Conservation (phyloP, 1,140 invertebrate genomes). For the Bilobella aurantiaca region DNA sequence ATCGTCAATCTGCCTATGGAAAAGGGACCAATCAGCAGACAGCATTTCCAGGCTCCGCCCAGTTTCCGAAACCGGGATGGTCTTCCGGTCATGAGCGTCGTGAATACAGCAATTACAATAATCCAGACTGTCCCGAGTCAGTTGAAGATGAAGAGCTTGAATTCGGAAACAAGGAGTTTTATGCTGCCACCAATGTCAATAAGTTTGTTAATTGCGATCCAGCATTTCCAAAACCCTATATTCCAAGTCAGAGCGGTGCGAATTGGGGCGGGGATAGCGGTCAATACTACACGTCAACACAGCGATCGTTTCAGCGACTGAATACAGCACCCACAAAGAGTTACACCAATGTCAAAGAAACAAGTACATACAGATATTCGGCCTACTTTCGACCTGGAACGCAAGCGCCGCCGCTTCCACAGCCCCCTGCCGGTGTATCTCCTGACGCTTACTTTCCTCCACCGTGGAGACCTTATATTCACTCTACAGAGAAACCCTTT, state of each 20-base stretch:
- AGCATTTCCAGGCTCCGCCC: too few species aligned
- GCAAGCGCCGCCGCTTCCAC: too few species aligned
- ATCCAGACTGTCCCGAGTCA: background rate
- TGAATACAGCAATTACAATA: background rate
- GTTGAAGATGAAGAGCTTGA: conserved; percentile 1
- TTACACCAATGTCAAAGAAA: too few species aligned
- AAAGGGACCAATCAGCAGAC: too few species aligned
- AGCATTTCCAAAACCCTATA: background rate
- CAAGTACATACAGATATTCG: too few species aligned
- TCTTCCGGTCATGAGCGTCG: too few species aligned
- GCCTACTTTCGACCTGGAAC: too few species aligned
- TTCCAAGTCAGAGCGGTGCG: background rate
- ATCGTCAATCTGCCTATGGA: too few species aligned
- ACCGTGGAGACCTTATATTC: background rate
- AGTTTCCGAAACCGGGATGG: background rate
- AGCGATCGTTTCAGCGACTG: background rate
- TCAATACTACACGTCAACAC: background rate
- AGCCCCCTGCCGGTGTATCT: too few species aligned
- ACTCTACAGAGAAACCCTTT: background rate
- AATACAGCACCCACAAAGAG: background rate
- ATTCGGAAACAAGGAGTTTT: background rate
- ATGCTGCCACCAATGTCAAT: background rate
- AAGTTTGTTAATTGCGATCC: background rate
- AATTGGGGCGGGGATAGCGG: too few species aligned
- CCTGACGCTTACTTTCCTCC: background rate